phyloP scores from a whole-genome alignment of 1,140 invertebrate genomes.

The Drosophila parvula region DNA sequence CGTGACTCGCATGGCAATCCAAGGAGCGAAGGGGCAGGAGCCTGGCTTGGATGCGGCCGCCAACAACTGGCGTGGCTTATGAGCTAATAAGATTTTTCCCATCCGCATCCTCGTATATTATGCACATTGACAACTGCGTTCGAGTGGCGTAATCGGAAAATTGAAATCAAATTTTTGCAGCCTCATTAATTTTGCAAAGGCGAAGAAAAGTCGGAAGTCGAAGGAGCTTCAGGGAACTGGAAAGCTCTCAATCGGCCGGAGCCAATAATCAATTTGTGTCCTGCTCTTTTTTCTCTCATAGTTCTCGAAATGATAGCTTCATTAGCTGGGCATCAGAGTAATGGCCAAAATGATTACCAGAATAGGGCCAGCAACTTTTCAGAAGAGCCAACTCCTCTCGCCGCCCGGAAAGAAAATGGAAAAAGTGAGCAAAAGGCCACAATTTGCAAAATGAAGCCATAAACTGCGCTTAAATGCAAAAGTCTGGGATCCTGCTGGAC shows the following conservation, averaged over 20 bases:
- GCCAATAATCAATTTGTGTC: constrained; percentile 44
- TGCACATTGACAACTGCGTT: constrained; percentile 66
- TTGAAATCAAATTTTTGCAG: constrained; percentile 78
- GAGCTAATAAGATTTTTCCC: constrained; percentile 68
- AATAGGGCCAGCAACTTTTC: constrained; percentile 15
- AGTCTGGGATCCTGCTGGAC: constrained; percentile 29
- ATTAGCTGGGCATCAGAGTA: constrained; percentile 69
- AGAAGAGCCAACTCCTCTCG: background rate
- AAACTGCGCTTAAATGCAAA: constrained; percentile 70
- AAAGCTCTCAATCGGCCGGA: constrained; percentile 17
- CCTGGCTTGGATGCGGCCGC: constrained; percentile 26
- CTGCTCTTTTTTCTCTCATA: constrained; percentile 16
- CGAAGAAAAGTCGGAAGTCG: constrained; percentile 1
- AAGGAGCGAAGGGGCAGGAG: constrained; percentile 6
- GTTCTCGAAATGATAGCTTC: constrained; percentile 61
- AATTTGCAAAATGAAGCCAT: constrained; percentile 60
- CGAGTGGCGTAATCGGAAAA: constrained; percentile 64
- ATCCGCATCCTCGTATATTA: constrained; percentile 55
- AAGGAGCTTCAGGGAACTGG: background rate
- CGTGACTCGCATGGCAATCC: constrained; percentile 62
- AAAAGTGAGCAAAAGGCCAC: constrained; percentile 41
- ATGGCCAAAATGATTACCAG: constrained; percentile 57
- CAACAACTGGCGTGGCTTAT: constrained; percentile 49
- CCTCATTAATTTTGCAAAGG: constrained; percentile 67
- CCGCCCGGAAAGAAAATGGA: constrained; percentile 22